Conservation (phyloP, 2,113 vertebrate species). For the Procapra przewalskii region DNA sequence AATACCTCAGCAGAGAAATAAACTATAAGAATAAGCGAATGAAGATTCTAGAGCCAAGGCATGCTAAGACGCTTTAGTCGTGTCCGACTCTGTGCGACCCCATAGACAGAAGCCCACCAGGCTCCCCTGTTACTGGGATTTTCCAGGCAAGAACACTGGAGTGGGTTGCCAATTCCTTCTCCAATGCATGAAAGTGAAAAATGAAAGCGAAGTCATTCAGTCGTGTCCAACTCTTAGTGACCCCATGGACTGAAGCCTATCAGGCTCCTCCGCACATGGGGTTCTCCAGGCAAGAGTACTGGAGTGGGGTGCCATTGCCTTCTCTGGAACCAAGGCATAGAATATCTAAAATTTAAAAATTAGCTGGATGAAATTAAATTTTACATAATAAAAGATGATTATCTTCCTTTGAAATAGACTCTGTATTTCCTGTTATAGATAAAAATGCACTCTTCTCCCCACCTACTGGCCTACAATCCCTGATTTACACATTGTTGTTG, state of each 20-base stretch:
- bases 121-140: no score
- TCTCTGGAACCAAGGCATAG: neutral
- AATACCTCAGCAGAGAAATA: neutral
- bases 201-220: no score
- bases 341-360: slow-evolving; percentile 18
- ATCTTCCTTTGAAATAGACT: neutral
- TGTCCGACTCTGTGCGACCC: no score
- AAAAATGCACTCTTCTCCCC: neutral
- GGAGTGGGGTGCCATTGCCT: no score
- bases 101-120: no score
- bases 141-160: no score
- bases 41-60: neutral
- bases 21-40: neutral
- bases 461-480: neutral
- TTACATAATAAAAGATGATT: neutral
- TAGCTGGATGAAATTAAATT: slow-evolving; percentile 2
- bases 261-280: no score
- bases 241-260: no score
- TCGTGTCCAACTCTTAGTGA: no score
- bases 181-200: no score
- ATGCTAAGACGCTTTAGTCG: neutral
- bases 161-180: no score
- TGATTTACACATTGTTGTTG: neutral
- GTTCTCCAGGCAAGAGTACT: no score
- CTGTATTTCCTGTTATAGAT: neutral